Evolutionary conservation across 2,113 vertebrate species (phyloP).

Genomic region (Cynocephalus volans): DNA sequence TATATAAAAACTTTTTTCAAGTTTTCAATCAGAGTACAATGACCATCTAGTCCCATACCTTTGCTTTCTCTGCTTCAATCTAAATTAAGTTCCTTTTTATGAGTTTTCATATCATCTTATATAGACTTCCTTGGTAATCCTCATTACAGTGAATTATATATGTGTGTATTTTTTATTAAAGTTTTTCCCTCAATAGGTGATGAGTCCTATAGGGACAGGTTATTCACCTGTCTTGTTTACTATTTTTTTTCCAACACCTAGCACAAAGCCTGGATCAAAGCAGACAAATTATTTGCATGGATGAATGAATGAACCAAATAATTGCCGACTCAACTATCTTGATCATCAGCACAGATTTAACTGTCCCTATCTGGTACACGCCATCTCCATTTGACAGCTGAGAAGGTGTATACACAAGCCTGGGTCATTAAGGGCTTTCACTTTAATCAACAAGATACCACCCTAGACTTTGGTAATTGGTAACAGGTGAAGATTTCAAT

Average conservation of each 20-base stretch:
- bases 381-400: not conserved
- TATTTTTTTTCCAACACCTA: not conserved
- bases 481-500: not conserved
- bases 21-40: slow-evolving; percentile 32
- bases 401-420: not conserved
- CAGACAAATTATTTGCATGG: slow-evolving; percentile 10
- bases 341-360: slow-evolving; percentile 1
- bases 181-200: not conserved
- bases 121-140: not conserved
- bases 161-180: not conserved
- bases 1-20: not conserved
- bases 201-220: not conserved
- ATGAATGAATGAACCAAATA: slow-evolving; percentile 56
- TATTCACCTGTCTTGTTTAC: not conserved
- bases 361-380: not conserved
- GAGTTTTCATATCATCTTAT: not conserved
- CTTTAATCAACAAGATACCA: slow-evolving; percentile 29
- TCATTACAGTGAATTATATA: not conserved
- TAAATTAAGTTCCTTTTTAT: slow-evolving; percentile 42
- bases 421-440: not conserved
- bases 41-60: not conserved
- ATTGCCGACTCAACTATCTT: not conserved
- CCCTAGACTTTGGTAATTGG: not conserved
- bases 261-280: not conserved
- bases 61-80: not conserved